These are phyloP conservation scores for Helarctos malayanus DNA, from an alignment of 2,797 vertebrate species.

Conservation along the genomic window DNA sequence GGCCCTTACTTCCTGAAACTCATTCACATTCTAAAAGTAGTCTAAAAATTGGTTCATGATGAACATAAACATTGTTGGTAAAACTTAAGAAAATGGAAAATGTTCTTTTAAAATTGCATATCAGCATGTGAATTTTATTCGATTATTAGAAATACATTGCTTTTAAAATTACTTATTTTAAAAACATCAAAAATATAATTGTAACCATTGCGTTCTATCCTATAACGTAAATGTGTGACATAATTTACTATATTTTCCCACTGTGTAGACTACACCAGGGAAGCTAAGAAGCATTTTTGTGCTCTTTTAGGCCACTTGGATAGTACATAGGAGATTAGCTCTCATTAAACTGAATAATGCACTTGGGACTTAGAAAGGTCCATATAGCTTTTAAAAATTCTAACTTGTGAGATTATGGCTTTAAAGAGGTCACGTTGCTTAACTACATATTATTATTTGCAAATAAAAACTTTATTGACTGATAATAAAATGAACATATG, in stretches of 20 bases:
- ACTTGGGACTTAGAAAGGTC: background rate
- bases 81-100: constrained; percentile 23
- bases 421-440: background rate
- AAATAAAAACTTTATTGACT: background rate
- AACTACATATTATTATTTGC: background rate
- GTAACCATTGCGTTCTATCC: background rate
- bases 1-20: background rate
- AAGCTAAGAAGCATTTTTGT: background rate
- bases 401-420: background rate
- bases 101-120: background rate
- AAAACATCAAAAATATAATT: constrained; percentile 43
- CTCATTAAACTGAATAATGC: background rate
- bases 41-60: background rate
- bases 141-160: background rate
- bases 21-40: background rate
- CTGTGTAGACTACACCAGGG: background rate
- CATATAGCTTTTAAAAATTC: constrained; percentile 18
- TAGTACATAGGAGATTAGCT: constrained; percentile 37
- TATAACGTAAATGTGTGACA: background rate
- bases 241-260: background rate
- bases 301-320: background rate
- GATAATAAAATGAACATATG: background rate
- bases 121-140: background rate
- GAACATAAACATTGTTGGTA: background rate
- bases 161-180: constrained; percentile 47